These are phyloP conservation scores for Drosophila jambulina DNA, from an alignment of 1,140 invertebrate species.

Conservation along the genomic window DNA sequence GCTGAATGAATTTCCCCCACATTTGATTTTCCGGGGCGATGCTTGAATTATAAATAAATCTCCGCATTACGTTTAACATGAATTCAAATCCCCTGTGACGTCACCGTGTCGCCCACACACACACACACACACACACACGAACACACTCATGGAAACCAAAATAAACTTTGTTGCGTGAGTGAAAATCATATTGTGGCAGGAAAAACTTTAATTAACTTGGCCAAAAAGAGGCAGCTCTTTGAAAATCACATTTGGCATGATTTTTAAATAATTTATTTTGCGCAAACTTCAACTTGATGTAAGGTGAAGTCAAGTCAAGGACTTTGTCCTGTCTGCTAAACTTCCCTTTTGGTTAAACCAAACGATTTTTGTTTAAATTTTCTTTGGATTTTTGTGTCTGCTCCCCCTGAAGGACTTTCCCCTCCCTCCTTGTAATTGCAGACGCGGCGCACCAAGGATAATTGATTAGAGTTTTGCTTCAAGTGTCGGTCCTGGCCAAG, in stretches of 20 bases:
- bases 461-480: conserved; percentile 70
- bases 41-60: conserved; percentile 77
- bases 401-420: background rate
- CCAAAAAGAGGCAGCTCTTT: background rate
- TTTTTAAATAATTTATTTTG: conserved; percentile 30
- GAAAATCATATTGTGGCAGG: conserved; percentile 37
- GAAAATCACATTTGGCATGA: conserved; percentile 25
- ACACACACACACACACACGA: background rate
- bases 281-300: background rate
- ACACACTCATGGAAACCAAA: conserved; percentile 15
- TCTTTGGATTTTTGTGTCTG: background rate
- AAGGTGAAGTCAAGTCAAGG: background rate
- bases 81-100: conserved; percentile 67
- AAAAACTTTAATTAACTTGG: conserved; percentile 34
- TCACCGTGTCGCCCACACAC: conserved; percentile 53
- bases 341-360: background rate
- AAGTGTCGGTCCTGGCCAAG: conserved; percentile 29
- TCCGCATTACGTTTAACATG: conserved; percentile 64
- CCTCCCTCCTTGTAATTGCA: conserved; percentile 38
- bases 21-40: conserved; percentile 38
- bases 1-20: conserved; percentile 1
- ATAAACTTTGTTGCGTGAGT: conserved; percentile 36
- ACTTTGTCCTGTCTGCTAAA: conserved; percentile 4
- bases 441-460: conserved; percentile 37
- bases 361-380: background rate